Percentiles rank a stretch among this genome's conserved stretches.
Conservation (phyloP, 2,113 vertebrate species). For the Monarcha castaneiventris region DNA sequence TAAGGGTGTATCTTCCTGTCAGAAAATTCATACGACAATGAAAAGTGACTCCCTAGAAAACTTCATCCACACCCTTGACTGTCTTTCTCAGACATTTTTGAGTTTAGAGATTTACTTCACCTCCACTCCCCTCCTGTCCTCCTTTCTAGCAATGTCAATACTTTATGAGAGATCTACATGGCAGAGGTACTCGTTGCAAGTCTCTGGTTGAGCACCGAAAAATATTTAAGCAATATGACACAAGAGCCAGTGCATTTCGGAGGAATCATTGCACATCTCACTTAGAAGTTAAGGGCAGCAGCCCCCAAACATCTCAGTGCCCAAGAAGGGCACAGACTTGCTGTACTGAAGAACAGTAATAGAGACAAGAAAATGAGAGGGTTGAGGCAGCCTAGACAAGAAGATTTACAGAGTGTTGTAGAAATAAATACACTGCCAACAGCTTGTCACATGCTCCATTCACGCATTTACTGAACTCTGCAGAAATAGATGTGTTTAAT, state of each 20-base stretch:
- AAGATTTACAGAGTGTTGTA: slow-evolving; percentile 37
- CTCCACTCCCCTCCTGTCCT: background rate
- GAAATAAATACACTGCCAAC: slow-evolving; percentile 52
- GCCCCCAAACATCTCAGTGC: background rate
- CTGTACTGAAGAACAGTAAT: background rate
- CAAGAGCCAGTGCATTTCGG: background rate
- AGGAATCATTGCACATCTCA: background rate
- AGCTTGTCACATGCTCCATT: slow-evolving; percentile 49
- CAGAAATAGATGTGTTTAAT: slow-evolving; percentile 53
- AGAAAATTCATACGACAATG: background rate
- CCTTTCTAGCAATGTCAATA: background rate
- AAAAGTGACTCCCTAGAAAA: background rate
- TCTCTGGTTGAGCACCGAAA: background rate
- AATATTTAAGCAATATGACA: background rate
- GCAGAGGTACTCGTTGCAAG: background rate
- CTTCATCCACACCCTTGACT: background rate
- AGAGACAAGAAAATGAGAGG: slow-evolving; percentile 11
- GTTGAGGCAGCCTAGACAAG: background rate
- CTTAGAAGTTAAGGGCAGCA: background rate
- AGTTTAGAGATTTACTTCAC: background rate
- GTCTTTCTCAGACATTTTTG: background rate
- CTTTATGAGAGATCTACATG: background rate
- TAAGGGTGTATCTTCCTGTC: background rate
- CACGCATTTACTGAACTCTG: slow-evolving; percentile 17
- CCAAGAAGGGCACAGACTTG: background rate